Evolutionary conservation across 2,113 vertebrate species (phyloP), one percentile per base, ranked within the genome.

Genomic region (Pavo muticus): DNA sequence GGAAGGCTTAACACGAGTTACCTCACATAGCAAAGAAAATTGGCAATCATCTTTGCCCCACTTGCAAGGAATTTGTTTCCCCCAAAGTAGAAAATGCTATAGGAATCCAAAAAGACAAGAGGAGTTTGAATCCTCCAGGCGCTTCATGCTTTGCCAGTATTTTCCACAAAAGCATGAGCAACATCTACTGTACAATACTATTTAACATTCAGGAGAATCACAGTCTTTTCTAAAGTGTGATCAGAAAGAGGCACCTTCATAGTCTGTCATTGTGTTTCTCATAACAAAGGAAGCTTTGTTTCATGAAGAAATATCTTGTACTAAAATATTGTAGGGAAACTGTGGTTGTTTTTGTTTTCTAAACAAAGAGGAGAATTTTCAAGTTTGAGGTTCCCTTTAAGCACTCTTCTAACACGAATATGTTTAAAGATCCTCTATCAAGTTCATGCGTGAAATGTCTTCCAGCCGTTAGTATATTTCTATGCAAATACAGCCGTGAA

Each of bases 401-500:
- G 78, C 89, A 91, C 69, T 70, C 70, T 81, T 87, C 90, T 73
- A 91, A 91, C 72, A 86, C 74, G 91, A 96, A 89, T 96, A 84
- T 74, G 45, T 93, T 90, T 94, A 96, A 96, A 67, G 88, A 93
- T 78, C 67, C 78, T 91, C 50, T 93, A 48, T 90, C 90, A 88
- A 90, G 80, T 75, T 95, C 91, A 85, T 84, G 84, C 94, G 81
- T 76, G 81, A 95, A 96, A 95, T 96, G 86, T 77, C 90, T 95
- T 79, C 76, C 87, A 96, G 85, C 44, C 35, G 4, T 93, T 92
- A 84, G 70, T 88, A 68, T 59, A 93, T 94, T 96, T 95, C 94
- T 97, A 95, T 95, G 96, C 93, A 97, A 97, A 97, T 96, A 72
- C 91, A 95, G 70, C 93, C 91, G 73, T 79, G 87, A 73, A 95